Conservation (phyloP, 2,113 vertebrate species). For the Laticauda laticaudata region DNA sequence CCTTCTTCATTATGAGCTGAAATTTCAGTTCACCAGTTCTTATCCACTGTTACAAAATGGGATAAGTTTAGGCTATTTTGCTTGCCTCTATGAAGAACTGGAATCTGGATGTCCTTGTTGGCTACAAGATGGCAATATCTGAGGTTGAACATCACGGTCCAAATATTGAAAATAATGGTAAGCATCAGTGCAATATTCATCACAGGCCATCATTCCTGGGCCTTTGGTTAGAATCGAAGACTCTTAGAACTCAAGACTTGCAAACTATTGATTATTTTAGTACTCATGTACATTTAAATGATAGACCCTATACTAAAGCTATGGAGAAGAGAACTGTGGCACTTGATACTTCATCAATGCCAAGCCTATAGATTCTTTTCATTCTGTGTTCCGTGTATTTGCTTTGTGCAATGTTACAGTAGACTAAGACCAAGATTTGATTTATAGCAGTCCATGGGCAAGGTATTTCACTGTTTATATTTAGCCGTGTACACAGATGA, state of each 20-base stretch:
- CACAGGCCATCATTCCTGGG: not conserved
- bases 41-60: not conserved
- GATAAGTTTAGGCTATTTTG: not conserved
- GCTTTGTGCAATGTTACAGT: conserved; percentile 47
- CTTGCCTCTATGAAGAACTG: not conserved
- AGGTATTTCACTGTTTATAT: conserved; percentile 69
- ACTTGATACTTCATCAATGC: conserved; percentile 59
- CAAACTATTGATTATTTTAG: conserved; percentile 49
- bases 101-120: not conserved
- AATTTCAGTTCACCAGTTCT: not conserved
- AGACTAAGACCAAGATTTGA: conserved; percentile 64
- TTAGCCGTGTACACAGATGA: conserved; percentile 60
- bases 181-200: not conserved
- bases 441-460: conserved; percentile 65
- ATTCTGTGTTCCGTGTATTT: conserved; percentile 68
- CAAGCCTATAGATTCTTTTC: conserved; percentile 64
- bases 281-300: conserved; percentile 64
- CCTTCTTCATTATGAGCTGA: not conserved
- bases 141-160: not conserved
- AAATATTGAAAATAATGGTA: not conserved
- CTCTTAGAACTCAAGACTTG: conserved; percentile 37
- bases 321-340: conserved; percentile 43
- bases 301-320: conserved; percentile 42
- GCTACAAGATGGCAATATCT: not conserved
- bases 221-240: conserved; percentile 11